Percentiles rank a stretch among this genome's conserved stretches.
These are phyloP conservation scores for Drepanosiphum platanoidis DNA, from an alignment of 2,888 invertebrate species.

Conservation along the genomic window DNA sequence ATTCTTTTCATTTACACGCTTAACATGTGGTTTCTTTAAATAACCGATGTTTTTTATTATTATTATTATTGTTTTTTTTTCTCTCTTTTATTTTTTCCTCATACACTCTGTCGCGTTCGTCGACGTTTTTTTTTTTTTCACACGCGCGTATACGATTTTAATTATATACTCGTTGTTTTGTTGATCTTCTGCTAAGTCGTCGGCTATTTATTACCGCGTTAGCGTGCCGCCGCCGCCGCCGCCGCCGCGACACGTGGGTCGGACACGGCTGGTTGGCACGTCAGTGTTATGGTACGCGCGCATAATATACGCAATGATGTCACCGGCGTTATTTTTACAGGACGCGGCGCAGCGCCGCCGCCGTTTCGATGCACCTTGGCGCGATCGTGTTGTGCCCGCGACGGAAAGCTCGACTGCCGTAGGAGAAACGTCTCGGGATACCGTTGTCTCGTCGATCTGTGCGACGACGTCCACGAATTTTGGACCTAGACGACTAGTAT, in stretches of 20 bases:
- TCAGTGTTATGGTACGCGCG: too few relatives aligned
- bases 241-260: conserved; percentile 32
- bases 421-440: too few relatives aligned
- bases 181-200: conserved; percentile 28
- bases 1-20: not conserved
- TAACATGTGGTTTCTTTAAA: conserved; percentile 57
- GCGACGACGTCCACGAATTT: too few relatives aligned
- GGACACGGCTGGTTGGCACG: conserved; percentile 29
- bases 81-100: not conserved
- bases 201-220: conserved; percentile 37
- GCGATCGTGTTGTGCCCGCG: not conserved
- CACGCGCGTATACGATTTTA: conserved; percentile 4
- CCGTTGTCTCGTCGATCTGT: too few relatives aligned
- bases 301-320: conserved; percentile 42
- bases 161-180: conserved; percentile 30
- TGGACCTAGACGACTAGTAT: too few relatives aligned
- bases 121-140: conserved; percentile 38
- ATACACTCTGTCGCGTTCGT: conserved; percentile 6
- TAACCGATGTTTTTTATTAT: conserved; percentile 18
- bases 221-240: not conserved
- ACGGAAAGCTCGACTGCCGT: too few relatives aligned
- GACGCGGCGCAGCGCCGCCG: not conserved
- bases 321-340: too few relatives aligned
- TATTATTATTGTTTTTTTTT: conserved; percentile 6
- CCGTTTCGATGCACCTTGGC: too few relatives aligned